Percentiles rank a stretch among this genome's conserved stretches.
Evolutionary conservation across 2,797 vertebrate species (phyloP).

Genomic region (Anomalospiza imberbis): DNA sequence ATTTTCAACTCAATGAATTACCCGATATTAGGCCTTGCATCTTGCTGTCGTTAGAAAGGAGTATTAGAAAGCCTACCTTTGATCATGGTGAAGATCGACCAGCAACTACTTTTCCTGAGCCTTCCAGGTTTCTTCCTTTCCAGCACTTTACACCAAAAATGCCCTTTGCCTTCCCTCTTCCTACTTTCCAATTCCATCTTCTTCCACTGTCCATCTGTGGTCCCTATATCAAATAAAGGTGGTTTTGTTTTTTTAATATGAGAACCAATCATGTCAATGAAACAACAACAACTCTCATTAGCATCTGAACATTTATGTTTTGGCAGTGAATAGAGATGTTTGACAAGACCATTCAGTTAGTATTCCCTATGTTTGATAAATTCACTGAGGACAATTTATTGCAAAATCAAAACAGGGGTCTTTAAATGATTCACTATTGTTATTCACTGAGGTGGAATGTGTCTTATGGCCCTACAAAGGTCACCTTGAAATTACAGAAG

Average conservation of each 20-base stretch:
- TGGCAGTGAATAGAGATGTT: neutral
- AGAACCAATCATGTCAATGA: neutral
- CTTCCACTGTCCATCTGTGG: neutral
- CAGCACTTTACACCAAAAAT: neutral
- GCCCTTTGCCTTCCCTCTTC: neutral
- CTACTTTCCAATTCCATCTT: neutral
- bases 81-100: neutral
- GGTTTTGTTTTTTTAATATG: neutral
- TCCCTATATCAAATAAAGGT: neutral
- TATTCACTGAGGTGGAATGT: neutral
- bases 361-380: neutral
- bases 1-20: neutral
- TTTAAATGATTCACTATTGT: neutral
- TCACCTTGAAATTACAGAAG: slow-evolving; percentile 21
- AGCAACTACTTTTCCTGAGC: neutral
- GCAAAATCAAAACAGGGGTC: neutral
- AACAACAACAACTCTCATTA: neutral
- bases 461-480: neutral
- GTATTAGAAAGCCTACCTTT: neutral
- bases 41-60: neutral
- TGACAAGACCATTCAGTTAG: neutral
- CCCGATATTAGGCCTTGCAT: neutral
- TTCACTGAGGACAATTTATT: neutral
- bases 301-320: neutral
- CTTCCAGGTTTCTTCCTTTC: neutral